Conservation (phyloP, 2,113 vertebrate genomes). For the Candoia aspera region DNA sequence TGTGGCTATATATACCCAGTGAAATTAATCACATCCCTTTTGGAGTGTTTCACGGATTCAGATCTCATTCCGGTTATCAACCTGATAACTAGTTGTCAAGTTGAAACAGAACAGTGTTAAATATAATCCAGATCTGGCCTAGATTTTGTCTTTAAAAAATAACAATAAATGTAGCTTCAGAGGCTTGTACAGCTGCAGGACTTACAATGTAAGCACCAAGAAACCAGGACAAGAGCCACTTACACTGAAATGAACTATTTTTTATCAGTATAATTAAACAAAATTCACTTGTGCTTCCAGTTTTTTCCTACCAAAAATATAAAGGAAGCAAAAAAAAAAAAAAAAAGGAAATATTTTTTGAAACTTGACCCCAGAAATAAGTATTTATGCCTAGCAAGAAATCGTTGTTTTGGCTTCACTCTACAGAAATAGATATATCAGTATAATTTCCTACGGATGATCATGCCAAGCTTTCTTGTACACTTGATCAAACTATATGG, state of each 20-base stretch:
- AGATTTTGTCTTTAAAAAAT: conserved; percentile 52
- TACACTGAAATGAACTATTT: conserved; percentile 17
- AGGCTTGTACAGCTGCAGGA: conserved; percentile 51
- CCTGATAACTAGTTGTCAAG: conserved; percentile 72
- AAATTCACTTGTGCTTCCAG: conserved; percentile 16
- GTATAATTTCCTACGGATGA: conserved; percentile 38
- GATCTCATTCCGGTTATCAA: conserved; percentile 68
- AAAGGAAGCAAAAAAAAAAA: not conserved
- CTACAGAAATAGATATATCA: not conserved
- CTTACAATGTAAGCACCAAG: conserved; percentile 28
- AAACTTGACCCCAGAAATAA: conserved; percentile 20
- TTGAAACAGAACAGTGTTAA: conserved; percentile 77
- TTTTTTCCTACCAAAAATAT: conserved; percentile 24
- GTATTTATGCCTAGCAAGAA: not conserved
- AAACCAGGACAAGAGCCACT: conserved; percentile 27
- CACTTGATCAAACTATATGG: conserved; percentile 1
- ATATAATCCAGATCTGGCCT: conserved; percentile 77
- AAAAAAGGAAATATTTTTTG: conserved; percentile 18
- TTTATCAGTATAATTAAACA: conserved; percentile 31
- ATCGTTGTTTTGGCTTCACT: not conserved
- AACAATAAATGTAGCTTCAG: conserved; percentile 34
- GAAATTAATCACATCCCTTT: conserved; percentile 76
- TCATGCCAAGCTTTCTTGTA: conserved; percentile 15
- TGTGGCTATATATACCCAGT: conserved; percentile 79
- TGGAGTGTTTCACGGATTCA: conserved; percentile 77